Conservation (phyloP, 2,888 invertebrate species). For the Callimorpha dominula region DNA sequence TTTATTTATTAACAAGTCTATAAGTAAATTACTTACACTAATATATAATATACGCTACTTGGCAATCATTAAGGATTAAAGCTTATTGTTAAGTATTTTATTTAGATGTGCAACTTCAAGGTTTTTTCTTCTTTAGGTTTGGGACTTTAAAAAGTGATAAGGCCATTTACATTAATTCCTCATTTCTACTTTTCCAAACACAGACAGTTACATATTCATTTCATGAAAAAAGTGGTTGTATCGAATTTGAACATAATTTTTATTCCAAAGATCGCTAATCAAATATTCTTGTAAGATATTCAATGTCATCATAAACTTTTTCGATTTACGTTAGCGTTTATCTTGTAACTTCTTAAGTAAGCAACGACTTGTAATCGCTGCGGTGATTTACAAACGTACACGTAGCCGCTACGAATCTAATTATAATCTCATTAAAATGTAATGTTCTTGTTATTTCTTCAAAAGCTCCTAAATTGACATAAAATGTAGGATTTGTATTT, state of each 20-base stretch:
- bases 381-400: background rate
- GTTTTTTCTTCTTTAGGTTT: too few species aligned
- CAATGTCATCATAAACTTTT: constrained; percentile 12
- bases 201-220: background rate
- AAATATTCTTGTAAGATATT: constrained; percentile 11
- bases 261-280: background rate
- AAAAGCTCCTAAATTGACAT: too few species aligned
- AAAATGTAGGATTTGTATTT: too few species aligned
- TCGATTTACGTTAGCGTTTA: constrained; percentile 12
- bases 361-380: constrained; percentile 10
- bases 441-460: background rate
- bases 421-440: background rate
- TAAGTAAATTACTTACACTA: too few species aligned
- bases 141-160: background rate
- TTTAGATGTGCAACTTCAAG: too few species aligned
- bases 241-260: background rate
- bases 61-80: too few species aligned
- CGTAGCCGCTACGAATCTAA: background rate
- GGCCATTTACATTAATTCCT: background rate
- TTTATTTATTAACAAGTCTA: too few species aligned
- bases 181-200: background rate
- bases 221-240: background rate
- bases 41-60: too few species aligned
- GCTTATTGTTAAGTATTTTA: too few species aligned
- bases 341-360: constrained; percentile 15